A percentile compares a stretch with the other conserved stretches of the same genome.
These are phyloP conservation scores for Anser cygnoides DNA, from an alignment of 2,113 vertebrate genomes.

Conservation along the genomic window DNA sequence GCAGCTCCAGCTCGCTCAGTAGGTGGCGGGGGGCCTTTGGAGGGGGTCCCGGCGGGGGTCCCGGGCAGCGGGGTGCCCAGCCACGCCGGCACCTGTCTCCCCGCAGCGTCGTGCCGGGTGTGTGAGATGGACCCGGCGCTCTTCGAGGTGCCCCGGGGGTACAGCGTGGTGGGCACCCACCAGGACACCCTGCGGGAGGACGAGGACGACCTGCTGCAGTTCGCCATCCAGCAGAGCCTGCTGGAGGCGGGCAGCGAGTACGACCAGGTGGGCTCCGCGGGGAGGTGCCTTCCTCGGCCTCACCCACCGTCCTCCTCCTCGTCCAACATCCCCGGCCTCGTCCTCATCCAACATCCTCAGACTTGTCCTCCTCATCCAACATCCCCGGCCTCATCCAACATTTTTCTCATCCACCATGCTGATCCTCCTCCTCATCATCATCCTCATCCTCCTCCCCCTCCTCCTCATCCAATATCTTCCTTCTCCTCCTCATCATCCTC, in stretches of 20 bases:
- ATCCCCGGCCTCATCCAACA: not conserved
- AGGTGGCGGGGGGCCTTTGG: not conserved
- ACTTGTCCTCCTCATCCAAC: not conserved
- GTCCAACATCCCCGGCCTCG: not conserved
- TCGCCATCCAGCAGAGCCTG: slow-evolving; percentile 97
- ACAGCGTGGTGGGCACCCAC: slow-evolving; percentile 92
- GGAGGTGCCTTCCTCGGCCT: not conserved
- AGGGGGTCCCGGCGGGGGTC: not conserved
- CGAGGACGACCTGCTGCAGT: slow-evolving; percentile 92
- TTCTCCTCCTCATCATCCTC: not conserved
- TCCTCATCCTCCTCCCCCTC: not conserved
- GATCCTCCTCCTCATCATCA: too few species aligned
- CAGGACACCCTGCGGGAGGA: slow-evolving; percentile 89
- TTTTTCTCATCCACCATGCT: too few species aligned
- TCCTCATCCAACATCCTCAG: not conserved
- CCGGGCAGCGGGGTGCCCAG: accelerated
- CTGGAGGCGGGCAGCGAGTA: slow-evolving; percentile 94
- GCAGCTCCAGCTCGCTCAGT: slow-evolving; percentile 97
- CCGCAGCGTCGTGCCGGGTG: slow-evolving; percentile 86
- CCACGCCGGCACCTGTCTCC: not conserved
- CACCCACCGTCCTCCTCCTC: not conserved
- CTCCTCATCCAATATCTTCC: not conserved
- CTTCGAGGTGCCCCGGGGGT: slow-evolving; percentile 92
- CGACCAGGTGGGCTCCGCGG: slow-evolving; percentile 85
- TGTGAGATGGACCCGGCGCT: slow-evolving; percentile 90